Conservation (phyloP, 2,113 vertebrate genomes). For the Morone chrysops region DNA sequence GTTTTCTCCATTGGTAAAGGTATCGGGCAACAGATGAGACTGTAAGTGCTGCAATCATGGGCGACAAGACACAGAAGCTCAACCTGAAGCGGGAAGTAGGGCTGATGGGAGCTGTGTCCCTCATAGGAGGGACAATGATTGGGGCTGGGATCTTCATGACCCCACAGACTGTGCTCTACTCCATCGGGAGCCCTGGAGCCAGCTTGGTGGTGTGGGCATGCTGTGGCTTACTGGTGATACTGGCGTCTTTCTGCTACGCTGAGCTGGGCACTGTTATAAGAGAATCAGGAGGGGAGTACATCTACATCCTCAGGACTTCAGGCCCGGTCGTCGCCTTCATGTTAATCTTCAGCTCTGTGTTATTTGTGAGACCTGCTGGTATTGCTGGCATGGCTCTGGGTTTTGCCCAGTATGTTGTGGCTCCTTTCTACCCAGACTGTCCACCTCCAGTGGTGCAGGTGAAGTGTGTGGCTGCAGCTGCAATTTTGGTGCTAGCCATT, state of each 20-base stretch:
- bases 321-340: slow-evolving; percentile 88
- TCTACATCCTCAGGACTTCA: slow-evolving; percentile 89
- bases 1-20: background rate
- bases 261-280: slow-evolving; percentile 90
- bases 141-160: slow-evolving; percentile 88
- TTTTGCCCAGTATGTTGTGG: slow-evolving; percentile 86
- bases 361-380: slow-evolving; percentile 86
- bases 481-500: slow-evolving; percentile 82
- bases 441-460: slow-evolving; percentile 75
- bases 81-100: slow-evolving; percentile 79
- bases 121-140: slow-evolving; percentile 90
- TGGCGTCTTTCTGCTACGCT: slow-evolving; percentile 88
- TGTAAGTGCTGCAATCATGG: slow-evolving; percentile 43
- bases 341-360: slow-evolving; percentile 85
- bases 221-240: slow-evolving; percentile 85
- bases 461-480: slow-evolving; percentile 83
- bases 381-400: slow-evolving; percentile 86
- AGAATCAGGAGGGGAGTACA: slow-evolving; percentile 91
- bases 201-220: slow-evolving; percentile 89
- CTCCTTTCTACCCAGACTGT: slow-evolving; percentile 87
- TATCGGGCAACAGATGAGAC: background rate
- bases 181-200: slow-evolving; percentile 88
- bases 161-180: slow-evolving; percentile 86
- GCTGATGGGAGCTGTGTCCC: slow-evolving; percentile 85
- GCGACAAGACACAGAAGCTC: slow-evolving; percentile 54